Percentiles rank a stretch among this genome's conserved stretches.
phyloP scores from a whole-genome alignment of 2,888 invertebrate genomes.

The Eristalinus aeneus region DNA sequence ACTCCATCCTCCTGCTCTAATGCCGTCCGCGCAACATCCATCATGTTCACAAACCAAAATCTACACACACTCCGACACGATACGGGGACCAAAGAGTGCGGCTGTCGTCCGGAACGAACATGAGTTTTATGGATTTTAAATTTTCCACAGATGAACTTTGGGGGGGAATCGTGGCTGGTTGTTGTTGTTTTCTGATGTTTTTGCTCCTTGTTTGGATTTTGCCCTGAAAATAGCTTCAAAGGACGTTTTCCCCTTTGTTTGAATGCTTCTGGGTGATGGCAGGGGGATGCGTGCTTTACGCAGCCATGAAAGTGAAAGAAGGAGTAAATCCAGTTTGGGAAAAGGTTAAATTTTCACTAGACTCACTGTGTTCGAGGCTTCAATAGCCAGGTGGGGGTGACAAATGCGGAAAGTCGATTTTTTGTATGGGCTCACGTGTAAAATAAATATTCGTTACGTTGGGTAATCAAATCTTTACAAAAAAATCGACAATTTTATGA shows the following conservation, averaged over 20 bases:
- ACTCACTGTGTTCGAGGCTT: neutral
- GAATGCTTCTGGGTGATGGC: neutral
- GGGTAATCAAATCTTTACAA: slow-evolving; percentile 18
- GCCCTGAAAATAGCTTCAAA: slow-evolving; percentile 60
- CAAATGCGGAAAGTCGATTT: neutral
- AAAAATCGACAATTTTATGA: neutral
- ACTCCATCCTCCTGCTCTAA: neutral
- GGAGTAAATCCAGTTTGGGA: slow-evolving; percentile 22
- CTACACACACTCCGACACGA: neutral
- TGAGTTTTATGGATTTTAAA: slow-evolving; percentile 66
- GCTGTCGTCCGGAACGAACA: slow-evolving; percentile 29
- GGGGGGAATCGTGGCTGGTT: slow-evolving; percentile 19
- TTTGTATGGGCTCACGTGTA: slow-evolving; percentile 16
- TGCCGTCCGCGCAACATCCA: neutral
- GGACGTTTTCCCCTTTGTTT: slow-evolving; percentile 4
- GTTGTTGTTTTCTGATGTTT: neutral
- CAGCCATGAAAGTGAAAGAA: slow-evolving; percentile 41
- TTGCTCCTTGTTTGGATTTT: too few species aligned
- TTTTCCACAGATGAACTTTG: slow-evolving; percentile 63
- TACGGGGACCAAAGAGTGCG: neutral
- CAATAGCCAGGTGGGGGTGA: neutral
- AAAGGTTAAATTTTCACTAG: slow-evolving; percentile 34
- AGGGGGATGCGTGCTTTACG: slow-evolving; percentile 19
- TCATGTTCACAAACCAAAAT: neutral
- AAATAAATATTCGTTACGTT: slow-evolving; percentile 22